Evolutionary conservation across 2,113 vertebrate genomes (phyloP), one percentile per base, ranked within the genome.

Genomic region (Zonotrichia leucophrys): DNA sequence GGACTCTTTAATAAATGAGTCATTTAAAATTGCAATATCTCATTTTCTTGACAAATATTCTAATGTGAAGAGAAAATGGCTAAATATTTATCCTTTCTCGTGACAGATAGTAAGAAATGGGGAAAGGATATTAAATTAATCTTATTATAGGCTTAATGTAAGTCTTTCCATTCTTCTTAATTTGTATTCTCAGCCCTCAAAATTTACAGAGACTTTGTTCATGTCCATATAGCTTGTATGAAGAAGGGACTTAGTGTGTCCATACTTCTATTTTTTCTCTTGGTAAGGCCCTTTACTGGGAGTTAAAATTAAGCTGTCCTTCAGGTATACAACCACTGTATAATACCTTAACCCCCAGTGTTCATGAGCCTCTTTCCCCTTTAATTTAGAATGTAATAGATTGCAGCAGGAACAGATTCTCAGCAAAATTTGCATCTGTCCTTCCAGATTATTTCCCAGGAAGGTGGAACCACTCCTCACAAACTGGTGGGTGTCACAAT

Each of bases 41-140:
- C 50, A 81, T 78, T 95, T 92, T 90, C 72, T 86, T 66, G 39
- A 84, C 23, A 89, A 75, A 93, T 68, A 93, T 41, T 89, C 30
- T 74, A 94, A 89, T 67, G 42, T 88, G 25, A 12, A 46, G 18
- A 92, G 33, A 83, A 93, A 80, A 83, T 62, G 22, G 15, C 25
- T 92, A 33, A 94, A 67, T 14, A 53, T 80, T 80, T 85, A 87
- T 87, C 28, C 49, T 87, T 47, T 94, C 22, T 63, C 68, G 7
- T 82, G 63, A 53, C 46, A 82, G 21, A 87, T 33, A 28, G 18
- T 72, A 67, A 92, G 52, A 87, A 93, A 68, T 55, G 4, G 5
- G 25, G 4, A 67, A 90, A 83, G 17, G 0, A 62, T 70, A 53
- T 79, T 83, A 50, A 88, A 72, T 73, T 87, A 82, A 62, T 70